A percentile compares a stretch with the other conserved stretches of the same genome.
Evolutionary conservation across 2,888 invertebrate genomes (phyloP).

Genomic region (Chaitophorus viminalis): DNA sequence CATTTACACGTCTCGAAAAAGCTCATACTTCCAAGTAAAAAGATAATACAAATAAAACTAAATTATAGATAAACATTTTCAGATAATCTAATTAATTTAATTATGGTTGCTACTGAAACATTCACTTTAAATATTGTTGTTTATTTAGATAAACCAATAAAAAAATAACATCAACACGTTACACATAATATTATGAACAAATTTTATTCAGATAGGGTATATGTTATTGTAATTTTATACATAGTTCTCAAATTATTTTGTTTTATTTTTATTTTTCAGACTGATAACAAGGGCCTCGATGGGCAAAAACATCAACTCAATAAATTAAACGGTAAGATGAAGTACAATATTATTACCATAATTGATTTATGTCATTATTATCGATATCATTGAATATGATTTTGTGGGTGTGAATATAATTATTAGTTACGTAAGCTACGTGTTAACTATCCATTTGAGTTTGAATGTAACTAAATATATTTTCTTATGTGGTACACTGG

Average conservation of each 20-base stretch:
- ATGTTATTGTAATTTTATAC: neutral
- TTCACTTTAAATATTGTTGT: neutral
- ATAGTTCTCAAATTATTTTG: neutral
- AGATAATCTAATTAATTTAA: neutral
- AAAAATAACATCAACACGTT: neutral
- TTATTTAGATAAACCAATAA: neutral
- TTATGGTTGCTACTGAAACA: slow-evolving; percentile 15
- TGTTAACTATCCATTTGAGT: neutral
- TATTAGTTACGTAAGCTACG: neutral
- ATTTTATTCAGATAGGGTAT: neutral
- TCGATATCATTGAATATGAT: too few species aligned
- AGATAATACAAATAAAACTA: neutral
- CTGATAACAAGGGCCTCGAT: slow-evolving; percentile 46
- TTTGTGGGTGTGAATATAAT: too few species aligned
- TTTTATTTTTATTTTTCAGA: slow-evolving; percentile 35
- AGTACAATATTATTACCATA: neutral
- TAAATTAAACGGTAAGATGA: slow-evolving; percentile 46
- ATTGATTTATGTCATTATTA: neutral
- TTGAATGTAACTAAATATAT: too few species aligned
- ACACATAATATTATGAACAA: neutral
- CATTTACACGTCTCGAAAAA: neutral
- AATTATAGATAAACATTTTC: too few species aligned
- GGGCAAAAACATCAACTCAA: slow-evolving; percentile 51
- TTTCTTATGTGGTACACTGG: neutral
- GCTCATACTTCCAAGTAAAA: neutral